Evolutionary conservation across 2,113 vertebrate species (phyloP).

Genomic region (Prunella himalayana): DNA sequence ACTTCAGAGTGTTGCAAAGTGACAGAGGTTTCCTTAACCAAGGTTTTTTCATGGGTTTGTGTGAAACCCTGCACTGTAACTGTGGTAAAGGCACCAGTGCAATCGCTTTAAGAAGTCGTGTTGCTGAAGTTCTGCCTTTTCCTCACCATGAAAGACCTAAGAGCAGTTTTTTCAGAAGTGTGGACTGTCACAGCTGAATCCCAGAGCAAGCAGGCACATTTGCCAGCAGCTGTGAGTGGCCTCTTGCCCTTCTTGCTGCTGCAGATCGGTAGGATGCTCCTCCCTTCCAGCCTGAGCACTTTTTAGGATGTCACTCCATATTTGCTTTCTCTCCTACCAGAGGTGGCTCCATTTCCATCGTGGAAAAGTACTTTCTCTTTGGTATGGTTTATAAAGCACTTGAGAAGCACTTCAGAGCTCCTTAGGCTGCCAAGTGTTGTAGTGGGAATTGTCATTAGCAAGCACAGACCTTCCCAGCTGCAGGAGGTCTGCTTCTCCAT

Average conservation of each 20-base stretch:
- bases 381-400: neutral
- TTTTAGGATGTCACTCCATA: neutral
- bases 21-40: neutral
- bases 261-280: neutral
- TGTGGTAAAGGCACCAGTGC: neutral
- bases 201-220: neutral
- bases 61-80: neutral
- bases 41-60: neutral
- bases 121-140: neutral
- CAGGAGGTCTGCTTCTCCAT: neutral
- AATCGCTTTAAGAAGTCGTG: neutral
- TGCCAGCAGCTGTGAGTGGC: neutral
- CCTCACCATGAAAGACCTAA: neutral
- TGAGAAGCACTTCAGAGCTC: neutral
- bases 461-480: neutral
- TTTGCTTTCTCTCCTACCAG: neutral
- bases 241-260: neutral
- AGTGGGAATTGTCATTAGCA: neutral
- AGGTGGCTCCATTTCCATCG: neutral
- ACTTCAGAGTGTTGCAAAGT: neutral
- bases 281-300: neutral
- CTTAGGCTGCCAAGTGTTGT: neutral
- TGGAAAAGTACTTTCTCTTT: neutral
- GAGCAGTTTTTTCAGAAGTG: neutral
- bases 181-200: neutral